A percentile compares a stretch with the other conserved stretches of the same genome.
phyloP scores from a whole-genome alignment of 1,140 invertebrate genomes.

The Drosophila athabasca region DNA sequence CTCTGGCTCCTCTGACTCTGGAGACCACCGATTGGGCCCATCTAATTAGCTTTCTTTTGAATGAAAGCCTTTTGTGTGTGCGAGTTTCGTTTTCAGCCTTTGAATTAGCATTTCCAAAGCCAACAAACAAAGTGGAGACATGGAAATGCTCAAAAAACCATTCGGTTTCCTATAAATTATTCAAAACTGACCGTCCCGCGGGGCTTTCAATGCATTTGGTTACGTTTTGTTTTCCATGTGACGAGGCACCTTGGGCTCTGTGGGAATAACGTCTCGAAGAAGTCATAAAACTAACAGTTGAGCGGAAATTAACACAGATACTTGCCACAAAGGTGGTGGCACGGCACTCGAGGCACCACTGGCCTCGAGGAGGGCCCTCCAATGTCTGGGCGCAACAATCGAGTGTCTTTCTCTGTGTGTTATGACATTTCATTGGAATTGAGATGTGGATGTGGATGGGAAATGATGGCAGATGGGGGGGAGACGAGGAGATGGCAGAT shows the following conservation, averaged over 20 bases:
- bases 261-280: slow-evolving; percentile 61
- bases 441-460: slow-evolving; percentile 53
- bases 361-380: slow-evolving; percentile 30
- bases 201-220: slow-evolving; percentile 56
- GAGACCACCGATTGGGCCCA: background rate
- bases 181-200: slow-evolving; percentile 55
- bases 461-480: slow-evolving; percentile 21
- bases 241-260: slow-evolving; percentile 60
- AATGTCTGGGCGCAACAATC: slow-evolving; percentile 37
- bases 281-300: slow-evolving; percentile 77
- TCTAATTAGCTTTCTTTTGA: slow-evolving; percentile 75
- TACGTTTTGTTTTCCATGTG: slow-evolving; percentile 59
- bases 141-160: slow-evolving; percentile 37
- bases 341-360: background rate
- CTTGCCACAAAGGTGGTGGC: background rate
- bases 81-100: slow-evolving; percentile 42
- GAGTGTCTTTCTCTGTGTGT: slow-evolving; percentile 25
- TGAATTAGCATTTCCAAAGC: slow-evolving; percentile 64
- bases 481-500: slow-evolving; percentile 25
- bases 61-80: slow-evolving; percentile 8
- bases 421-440: slow-evolving; percentile 50
- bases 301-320: slow-evolving; percentile 77
- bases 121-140: slow-evolving; percentile 38
- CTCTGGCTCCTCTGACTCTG: too few relatives aligned
- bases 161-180: slow-evolving; percentile 65